phyloP scores from a whole-genome alignment of 2,797 vertebrate species.

The Astyanax mexicanus region DNA sequence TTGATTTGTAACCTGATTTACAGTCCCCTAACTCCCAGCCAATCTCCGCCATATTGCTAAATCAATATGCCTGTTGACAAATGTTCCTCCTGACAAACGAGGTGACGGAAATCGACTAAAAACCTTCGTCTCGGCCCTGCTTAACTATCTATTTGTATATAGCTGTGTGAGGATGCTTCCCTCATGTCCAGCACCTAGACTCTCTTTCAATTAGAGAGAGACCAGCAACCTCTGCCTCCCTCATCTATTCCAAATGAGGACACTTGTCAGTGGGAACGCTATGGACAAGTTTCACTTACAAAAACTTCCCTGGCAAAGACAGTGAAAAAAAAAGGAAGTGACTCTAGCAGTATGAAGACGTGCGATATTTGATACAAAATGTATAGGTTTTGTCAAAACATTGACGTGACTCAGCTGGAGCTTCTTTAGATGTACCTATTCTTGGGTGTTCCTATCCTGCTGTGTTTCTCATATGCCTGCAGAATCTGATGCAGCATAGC shows the following conservation, averaged over 20 bases:
- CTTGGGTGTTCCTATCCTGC: background rate
- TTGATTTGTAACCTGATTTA: constrained; percentile 77
- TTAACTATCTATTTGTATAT: constrained; percentile 74
- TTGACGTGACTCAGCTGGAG: background rate
- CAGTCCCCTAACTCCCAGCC: constrained; percentile 72
- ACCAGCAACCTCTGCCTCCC: constrained; percentile 3
- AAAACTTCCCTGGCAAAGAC: background rate
- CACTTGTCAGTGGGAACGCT: constrained; percentile 20
- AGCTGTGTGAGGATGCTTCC: constrained; percentile 45
- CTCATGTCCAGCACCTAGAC: constrained; percentile 46
- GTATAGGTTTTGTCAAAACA: background rate
- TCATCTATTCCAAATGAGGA: constrained; percentile 32
- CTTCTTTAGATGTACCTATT: background rate
- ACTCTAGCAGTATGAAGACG: background rate
- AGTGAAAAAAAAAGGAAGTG: background rate
- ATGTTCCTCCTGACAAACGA: constrained; percentile 72
- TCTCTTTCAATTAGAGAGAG: constrained; percentile 59
- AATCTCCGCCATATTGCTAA: constrained; percentile 78
- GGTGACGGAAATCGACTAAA: constrained; percentile 75
- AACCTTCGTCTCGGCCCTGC: constrained; percentile 72
- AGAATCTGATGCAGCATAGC: background rate
- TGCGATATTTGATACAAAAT: background rate
- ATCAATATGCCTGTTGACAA: constrained; percentile 78
- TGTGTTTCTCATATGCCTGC: background rate
- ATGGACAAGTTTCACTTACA: background rate